Evolutionary conservation across 2,888 invertebrate genomes (phyloP).

Genomic region (Microplitis manilae): DNA sequence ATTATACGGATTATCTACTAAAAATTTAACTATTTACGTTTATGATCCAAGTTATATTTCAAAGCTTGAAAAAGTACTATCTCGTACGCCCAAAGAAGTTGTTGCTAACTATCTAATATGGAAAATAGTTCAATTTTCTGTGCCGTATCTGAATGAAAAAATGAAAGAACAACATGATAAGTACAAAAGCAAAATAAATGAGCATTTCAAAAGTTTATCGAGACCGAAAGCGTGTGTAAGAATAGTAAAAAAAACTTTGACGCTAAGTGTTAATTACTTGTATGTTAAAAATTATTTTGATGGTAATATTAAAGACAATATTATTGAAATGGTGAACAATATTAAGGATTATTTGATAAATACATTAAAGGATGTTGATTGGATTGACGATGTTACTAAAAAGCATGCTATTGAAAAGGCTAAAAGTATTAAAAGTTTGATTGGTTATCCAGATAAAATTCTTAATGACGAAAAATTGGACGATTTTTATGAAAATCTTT

Average conservation of each 20-base stretch:
- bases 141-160: conserved; percentile 85
- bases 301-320: conserved; percentile 86
- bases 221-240: conserved; percentile 94
- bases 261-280: conserved; percentile 84
- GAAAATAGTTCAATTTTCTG: conserved; percentile 87
- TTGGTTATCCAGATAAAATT: conserved; percentile 93
- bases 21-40: conserved; percentile 86
- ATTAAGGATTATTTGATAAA: conserved; percentile 87
- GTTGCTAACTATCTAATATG: conserved; percentile 95
- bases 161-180: conserved; percentile 85
- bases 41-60: conserved; percentile 87
- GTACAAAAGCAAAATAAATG: conserved; percentile 86
- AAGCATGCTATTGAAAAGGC: conserved; percentile 85
- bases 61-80: conserved; percentile 78
- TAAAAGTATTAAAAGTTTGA: conserved; percentile 85
- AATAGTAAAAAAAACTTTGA: conserved; percentile 76
- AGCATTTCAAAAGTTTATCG: conserved; percentile 87
- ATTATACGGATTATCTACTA: conserved; percentile 75
- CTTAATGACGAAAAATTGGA: conserved; percentile 76
- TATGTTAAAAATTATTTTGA: conserved; percentile 92
- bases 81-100: conserved; percentile 76
- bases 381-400: conserved; percentile 88
- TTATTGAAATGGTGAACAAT: conserved; percentile 89
- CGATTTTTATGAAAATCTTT: conserved; percentile 86
- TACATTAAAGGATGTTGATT: conserved; percentile 77